phyloP scores from a whole-genome alignment of 2,797 vertebrate species.

The Stomatorhinus walkeri region DNA sequence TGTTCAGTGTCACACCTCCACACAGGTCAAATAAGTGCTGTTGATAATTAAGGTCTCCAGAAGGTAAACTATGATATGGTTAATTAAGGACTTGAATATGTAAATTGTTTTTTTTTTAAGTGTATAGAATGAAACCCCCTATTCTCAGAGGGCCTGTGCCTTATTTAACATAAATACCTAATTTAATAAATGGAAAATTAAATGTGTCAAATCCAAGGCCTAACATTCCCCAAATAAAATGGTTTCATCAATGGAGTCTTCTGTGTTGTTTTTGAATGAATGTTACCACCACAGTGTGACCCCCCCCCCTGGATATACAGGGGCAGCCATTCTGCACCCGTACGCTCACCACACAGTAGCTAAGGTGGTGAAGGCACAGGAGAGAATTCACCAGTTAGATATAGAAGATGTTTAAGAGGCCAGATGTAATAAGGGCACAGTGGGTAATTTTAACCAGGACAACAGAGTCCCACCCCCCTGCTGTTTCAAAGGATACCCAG shows the following conservation, averaged over 20 bases:
- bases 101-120: constrained; percentile 36
- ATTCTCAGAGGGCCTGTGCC: constrained; percentile 67
- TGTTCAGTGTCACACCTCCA: background rate
- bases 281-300: background rate
- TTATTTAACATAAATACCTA: constrained; percentile 68
- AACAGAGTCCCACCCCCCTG: background rate
- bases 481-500: background rate
- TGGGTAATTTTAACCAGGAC: background rate
- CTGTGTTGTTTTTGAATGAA: constrained; percentile 10
- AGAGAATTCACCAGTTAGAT: background rate
- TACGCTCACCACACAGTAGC: background rate
- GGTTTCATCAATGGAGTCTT: constrained; percentile 45
- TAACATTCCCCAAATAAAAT: constrained; percentile 69
- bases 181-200: constrained; percentile 60
- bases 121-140: constrained; percentile 51
- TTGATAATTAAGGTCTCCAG: background rate
- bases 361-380: background rate
- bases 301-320: background rate
- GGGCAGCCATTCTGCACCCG: background rate
- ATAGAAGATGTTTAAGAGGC: background rate
- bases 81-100: constrained; percentile 37
- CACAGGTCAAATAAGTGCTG: background rate
- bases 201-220: constrained; percentile 59
- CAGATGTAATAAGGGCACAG: background rate
- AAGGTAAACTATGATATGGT: constrained; percentile 1